Evolutionary conservation across 2,113 vertebrate species (phyloP), one percentile per base, ranked within the genome.

Genomic region (Sphyrna mokarran): DNA sequence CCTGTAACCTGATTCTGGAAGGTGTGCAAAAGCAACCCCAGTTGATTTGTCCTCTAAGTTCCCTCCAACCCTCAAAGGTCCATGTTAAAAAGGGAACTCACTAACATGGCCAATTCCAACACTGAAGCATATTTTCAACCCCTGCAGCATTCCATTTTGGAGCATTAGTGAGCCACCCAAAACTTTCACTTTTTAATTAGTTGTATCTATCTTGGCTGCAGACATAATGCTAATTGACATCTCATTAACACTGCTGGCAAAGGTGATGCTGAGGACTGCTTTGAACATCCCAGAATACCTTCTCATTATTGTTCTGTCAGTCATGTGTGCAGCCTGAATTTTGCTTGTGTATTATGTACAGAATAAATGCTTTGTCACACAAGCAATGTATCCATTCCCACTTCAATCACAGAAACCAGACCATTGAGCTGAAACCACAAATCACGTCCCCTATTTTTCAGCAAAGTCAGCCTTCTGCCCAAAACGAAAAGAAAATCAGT

Each of bases 171-270:
- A 40, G 20, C 66, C 26, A 72, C 54, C 69, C 93, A 70, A 48
- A n/a, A 70, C 37, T 70, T 94, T 23, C n/a, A 94, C n/a, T 93
- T 94, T 94, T 94, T 94, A 94, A 70, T 94, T 94, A 94, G 93
- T 68, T 43, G 68, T 40, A 70, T 70, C 68, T 70, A 94, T 70
- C 68, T 94, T 94, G 93, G 93, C 93, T 94, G 40, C 40, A 70
- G n/a, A 93, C 33, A 48, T 70, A 94, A 94, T 70, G 68, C 93
- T 95, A 95, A 95, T 95, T 95, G 94, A 95, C 94, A 95, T 72
- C 69, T 95, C 94, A 95, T 95, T 95, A 95, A 76, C 43, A n/a
- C 22, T 95, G 94, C 69, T 95, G 68, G 94, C 40, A 95, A 95
- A 72, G 68, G 37, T 95, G 69, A 95, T 33, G 40, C 94, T 54